Conservation (phyloP, 2,113 vertebrate genomes). For the Siphamia tubifer region DNA sequence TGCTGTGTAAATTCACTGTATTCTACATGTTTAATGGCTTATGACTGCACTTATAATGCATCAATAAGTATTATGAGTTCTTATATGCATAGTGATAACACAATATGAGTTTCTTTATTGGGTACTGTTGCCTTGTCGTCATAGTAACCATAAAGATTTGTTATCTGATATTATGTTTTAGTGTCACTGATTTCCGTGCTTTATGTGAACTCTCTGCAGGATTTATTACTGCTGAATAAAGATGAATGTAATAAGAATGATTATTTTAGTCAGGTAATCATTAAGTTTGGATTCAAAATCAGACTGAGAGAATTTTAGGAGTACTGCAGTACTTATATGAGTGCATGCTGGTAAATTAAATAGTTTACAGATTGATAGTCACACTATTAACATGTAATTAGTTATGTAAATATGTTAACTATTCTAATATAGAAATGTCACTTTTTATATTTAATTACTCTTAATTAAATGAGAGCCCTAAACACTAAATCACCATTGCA, state of each 20-base stretch:
- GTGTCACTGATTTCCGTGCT: not conserved
- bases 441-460: too few relatives aligned
- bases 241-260: not conserved
- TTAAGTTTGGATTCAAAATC: not conserved
- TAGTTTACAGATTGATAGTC: too few relatives aligned
- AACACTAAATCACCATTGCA: too few relatives aligned
- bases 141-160: constrained; percentile 23
- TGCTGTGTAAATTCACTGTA: not conserved
- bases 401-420: too few relatives aligned
- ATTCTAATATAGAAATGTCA: too few relatives aligned
- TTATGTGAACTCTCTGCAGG: not conserved
- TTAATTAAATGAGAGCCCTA: too few relatives aligned
- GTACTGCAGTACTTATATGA: too few relatives aligned
- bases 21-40: not conserved
- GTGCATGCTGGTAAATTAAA: not conserved
- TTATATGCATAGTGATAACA: not conserved
- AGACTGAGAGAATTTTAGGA: too few relatives aligned
- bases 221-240: not conserved
- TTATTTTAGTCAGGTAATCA: not conserved
- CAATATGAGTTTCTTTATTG: not conserved
- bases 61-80: constrained; percentile 2
- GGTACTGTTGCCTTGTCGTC: constrained; percentile 1
- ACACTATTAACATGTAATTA: too few relatives aligned
- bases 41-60: constrained; percentile 9
- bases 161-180: constrained; percentile 16